Conservation (phyloP, 2,888 invertebrate species). For the Cheilosia grossa region DNA sequence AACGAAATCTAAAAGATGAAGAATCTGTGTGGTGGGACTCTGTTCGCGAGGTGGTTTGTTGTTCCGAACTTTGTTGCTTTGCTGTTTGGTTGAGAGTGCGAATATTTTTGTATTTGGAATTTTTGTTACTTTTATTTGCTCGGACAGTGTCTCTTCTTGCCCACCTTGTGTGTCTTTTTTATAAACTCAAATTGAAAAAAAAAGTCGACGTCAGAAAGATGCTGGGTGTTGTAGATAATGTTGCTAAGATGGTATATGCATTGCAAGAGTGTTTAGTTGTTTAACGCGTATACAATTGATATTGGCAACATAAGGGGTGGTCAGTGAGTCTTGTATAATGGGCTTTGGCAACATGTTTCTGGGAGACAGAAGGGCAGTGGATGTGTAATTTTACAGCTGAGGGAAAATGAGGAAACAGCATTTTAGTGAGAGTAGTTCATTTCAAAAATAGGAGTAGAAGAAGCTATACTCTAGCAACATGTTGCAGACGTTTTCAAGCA, state of each 20-base stretch:
- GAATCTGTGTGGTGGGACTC: slow-evolving; percentile 41
- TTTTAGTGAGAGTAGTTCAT: background rate
- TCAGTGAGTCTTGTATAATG: no score
- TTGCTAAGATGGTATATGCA: slow-evolving; percentile 1
- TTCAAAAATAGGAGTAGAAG: background rate
- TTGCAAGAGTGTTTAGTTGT: background rate
- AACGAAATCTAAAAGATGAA: slow-evolving; percentile 64
- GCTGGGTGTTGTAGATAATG: background rate
- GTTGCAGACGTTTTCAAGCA: background rate
- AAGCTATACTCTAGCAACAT: background rate
- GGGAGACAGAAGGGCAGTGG: background rate
- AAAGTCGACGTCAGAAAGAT: slow-evolving; percentile 9
- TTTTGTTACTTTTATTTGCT: slow-evolving; percentile 53
- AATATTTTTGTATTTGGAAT: slow-evolving; percentile 61
- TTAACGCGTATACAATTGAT: no score
- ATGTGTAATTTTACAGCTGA: no score
- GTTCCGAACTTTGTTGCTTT: slow-evolving; percentile 44
- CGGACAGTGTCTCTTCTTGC: slow-evolving; percentile 3
- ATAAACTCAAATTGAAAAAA: slow-evolving; percentile 54
- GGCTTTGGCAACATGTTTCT: background rate
- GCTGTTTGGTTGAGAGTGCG: slow-evolving; percentile 47
- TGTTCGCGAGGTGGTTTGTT: slow-evolving; percentile 61
- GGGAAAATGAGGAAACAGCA: no score
- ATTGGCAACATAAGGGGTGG: no score
- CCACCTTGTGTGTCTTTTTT: slow-evolving; percentile 50